Evolutionary conservation across 2,113 vertebrate genomes (phyloP).

Genomic region (Chiloscyllium plagiosum): DNA sequence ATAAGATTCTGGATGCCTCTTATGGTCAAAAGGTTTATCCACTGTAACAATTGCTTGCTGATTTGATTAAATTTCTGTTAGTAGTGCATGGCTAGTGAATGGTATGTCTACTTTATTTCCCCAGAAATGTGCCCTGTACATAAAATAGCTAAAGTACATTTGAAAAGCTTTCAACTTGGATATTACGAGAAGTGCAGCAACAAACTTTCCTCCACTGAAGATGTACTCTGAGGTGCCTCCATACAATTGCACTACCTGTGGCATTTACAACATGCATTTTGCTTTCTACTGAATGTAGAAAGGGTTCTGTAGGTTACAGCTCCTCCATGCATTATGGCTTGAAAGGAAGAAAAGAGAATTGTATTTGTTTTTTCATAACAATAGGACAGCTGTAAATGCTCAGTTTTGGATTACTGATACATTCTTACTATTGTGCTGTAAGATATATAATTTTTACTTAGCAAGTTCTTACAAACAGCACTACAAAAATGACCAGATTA

Average conservation of each 20-base stretch:
- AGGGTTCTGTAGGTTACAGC: too few species aligned
- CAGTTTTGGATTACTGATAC: neutral
- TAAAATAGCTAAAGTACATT: too few species aligned
- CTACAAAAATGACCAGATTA: neutral
- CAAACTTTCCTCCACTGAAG: too few species aligned
- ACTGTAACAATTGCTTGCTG: neutral
- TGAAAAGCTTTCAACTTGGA: too few species aligned
- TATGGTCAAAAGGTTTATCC: neutral
- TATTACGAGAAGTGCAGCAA: too few species aligned
- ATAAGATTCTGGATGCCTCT: neutral
- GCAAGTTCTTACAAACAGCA: neutral
- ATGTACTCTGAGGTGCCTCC: too few species aligned
- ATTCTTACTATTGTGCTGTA: neutral
- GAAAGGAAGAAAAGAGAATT: neutral
- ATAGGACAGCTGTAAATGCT: neutral
- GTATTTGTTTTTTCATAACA: neutral
- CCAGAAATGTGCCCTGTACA: too few species aligned
- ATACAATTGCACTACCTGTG: too few species aligned
- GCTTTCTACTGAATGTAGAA: too few species aligned
- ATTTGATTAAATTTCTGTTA: neutral
- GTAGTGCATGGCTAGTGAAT: neutral
- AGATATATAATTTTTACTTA: neutral
- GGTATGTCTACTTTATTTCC: too few species aligned
- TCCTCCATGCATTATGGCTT: neutral
- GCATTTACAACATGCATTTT: too few species aligned